A percentile compares a stretch with the other conserved stretches of the same genome.
These are phyloP conservation scores for Australoheros scitulus DNA, from an alignment of 2,113 vertebrate genomes.

Conservation along the genomic window DNA sequence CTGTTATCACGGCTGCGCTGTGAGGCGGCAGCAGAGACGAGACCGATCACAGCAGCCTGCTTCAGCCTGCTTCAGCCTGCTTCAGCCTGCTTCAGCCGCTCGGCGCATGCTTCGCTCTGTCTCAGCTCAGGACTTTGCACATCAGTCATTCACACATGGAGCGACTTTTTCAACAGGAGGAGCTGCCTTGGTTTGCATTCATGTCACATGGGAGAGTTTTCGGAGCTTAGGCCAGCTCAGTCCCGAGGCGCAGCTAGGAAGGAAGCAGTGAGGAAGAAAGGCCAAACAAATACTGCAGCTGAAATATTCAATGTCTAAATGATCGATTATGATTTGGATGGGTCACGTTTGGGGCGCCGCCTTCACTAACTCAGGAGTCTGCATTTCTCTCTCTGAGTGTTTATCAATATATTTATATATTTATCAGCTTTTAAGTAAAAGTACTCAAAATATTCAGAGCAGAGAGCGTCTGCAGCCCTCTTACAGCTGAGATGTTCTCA, in stretches of 20 bases:
- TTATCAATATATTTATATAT: too few species aligned
- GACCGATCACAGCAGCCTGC: background rate
- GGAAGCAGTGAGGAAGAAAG: background rate
- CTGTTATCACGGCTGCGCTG: background rate
- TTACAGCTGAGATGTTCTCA: too few species aligned
- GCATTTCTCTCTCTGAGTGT: too few species aligned
- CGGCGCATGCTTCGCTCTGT: background rate
- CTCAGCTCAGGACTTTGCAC: background rate
- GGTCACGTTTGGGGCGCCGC: rapidly evolving
- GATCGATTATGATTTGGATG: background rate
- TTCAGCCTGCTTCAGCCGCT: too few species aligned
- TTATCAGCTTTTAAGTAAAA: background rate
- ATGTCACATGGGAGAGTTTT: background rate
- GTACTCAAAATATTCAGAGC: background rate
- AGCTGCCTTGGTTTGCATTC: background rate
- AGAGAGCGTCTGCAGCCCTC: too few species aligned
- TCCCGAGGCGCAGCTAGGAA: too few species aligned
- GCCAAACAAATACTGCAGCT: background rate
- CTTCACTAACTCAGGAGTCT: background rate
- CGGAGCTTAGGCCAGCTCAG: background rate
- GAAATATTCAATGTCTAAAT: background rate
- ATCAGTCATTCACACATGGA: background rate
- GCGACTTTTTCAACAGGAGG: background rate
- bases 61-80: background rate
- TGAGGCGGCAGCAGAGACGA: background rate